Evolutionary conservation across 2,888 invertebrate genomes (phyloP), one percentile per base, ranked within the genome.

Genomic region (Hyposoter dolosus): DNA sequence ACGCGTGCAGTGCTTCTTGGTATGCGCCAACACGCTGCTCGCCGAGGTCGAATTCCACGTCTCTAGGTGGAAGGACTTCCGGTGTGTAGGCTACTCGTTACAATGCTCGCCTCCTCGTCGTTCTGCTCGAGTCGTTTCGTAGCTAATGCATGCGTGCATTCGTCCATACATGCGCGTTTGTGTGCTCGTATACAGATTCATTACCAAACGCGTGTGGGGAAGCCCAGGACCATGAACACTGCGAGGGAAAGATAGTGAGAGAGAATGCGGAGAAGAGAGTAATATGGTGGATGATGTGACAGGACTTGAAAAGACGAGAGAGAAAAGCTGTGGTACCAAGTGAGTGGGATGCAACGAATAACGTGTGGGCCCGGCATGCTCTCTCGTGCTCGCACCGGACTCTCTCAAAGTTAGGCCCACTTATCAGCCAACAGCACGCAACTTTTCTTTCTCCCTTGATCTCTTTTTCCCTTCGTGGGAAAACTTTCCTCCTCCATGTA

Each of bases 41-140:
- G n/a, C 68, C 53, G 83, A 83, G 85, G 81, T 87, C 88, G 80
- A 87, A 88, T 89, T 87, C 87, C 88, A 75, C 84, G 88, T 78
- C 82, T 83, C 86, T 88, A 84, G 80, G 83, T 86, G 87, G 88
- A 88, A 75, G 89, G 83, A 89, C 86, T 88, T 89, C 89, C 90
- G 89, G 89, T 86, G 80, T 71, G 83, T 80, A 68, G 83, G 86
- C 60, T 71, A 60, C 82, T 78, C 60, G 68, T 71, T 66, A 83
- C 74, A 45, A 72, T 68, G 19, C 68, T 40, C 68, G 75, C 50
- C 23, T 65, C 35, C 32, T 28, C 53, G 53, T 45, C 10, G n/a
- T n/a, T 43, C 45, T 78, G n/a, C n/a, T 28, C 23, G 7, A 50
- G 10, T 28, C 40, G 10, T 7, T 32, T 19, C 19, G 28, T 40